Evolutionary conservation across 2,888 invertebrate species (phyloP).

Genomic region (Caradrina kadenii): DNA sequence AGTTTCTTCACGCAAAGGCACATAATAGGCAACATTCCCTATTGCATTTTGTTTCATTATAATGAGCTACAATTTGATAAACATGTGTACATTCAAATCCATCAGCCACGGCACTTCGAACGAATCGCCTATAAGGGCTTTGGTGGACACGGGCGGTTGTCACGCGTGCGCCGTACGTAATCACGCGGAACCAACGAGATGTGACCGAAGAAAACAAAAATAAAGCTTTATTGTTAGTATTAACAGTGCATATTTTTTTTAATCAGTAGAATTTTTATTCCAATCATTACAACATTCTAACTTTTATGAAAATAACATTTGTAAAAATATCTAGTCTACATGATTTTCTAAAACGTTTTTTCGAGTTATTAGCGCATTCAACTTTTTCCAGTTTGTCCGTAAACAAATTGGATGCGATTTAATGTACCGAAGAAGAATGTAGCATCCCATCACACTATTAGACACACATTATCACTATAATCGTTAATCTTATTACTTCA

Average conservation of each 20-base stretch:
- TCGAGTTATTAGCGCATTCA: not conserved
- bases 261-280: not conserved
- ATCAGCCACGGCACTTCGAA: slow-evolving; percentile 56
- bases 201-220: slow-evolving; percentile 49
- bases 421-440: slow-evolving; percentile 8
- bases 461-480: slow-evolving; percentile 6
- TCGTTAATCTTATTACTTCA: slow-evolving; percentile 16
- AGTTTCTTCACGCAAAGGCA: not conserved
- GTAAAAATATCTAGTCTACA: not conserved
- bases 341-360: not conserved
- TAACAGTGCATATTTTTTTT: no score
- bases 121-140: slow-evolving; percentile 53
- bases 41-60: slow-evolving; percentile 22
- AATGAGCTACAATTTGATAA: slow-evolving; percentile 56
- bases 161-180: slow-evolving; percentile 64
- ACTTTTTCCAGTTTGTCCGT: no score
- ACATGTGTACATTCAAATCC: slow-evolving; percentile 47
- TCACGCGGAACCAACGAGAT: slow-evolving; percentile 62
- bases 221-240: slow-evolving; percentile 25
- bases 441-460: not conserved
- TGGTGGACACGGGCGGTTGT: slow-evolving; percentile 47
- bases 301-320: not conserved
- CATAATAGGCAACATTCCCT: not conserved
- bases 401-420: not conserved
- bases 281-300: no score